These are phyloP conservation scores for Cirrhinus mrigala DNA, from an alignment of 2,797 vertebrate species.

Conservation along the genomic window DNA sequence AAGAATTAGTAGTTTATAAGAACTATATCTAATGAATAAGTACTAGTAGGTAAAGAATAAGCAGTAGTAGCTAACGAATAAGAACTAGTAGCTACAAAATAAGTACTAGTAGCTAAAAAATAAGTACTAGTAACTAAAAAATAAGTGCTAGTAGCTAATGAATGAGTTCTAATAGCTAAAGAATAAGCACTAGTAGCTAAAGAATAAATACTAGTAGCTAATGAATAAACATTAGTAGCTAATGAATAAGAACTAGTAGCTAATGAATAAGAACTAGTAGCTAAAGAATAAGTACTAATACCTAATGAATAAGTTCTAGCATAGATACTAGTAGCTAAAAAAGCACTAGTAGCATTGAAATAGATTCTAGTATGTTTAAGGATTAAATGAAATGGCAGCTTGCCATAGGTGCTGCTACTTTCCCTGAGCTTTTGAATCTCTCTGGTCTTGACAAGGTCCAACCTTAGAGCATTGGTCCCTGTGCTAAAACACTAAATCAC, in stretches of 20 bases:
- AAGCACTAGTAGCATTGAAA: not conserved
- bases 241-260: not conserved
- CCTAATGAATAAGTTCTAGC: not conserved
- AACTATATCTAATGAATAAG: no score
- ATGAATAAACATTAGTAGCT: not conserved
- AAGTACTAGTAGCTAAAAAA: no score
- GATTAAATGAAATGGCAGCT: not conserved
- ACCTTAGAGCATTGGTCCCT: not conserved
- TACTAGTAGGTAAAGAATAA: no score
- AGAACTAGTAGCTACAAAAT: no score
- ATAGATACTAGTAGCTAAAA: not conserved
- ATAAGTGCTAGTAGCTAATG: not conserved
- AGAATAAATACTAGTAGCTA: no score
- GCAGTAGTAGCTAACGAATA: no score
- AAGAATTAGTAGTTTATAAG: not conserved
- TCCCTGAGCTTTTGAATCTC: not conserved
- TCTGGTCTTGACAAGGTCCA: slow-evolving; percentile 18
- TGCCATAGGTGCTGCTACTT: slow-evolving; percentile 20
- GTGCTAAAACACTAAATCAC: slow-evolving; percentile 39
- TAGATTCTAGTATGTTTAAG: not conserved
- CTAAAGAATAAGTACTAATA: not conserved
- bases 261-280: no score
- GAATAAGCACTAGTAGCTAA: not conserved
- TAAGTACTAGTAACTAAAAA: not conserved
- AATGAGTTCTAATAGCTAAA: not conserved